Conservation (phyloP, 2,113 vertebrate genomes). For the Pantherophis guttatus region DNA sequence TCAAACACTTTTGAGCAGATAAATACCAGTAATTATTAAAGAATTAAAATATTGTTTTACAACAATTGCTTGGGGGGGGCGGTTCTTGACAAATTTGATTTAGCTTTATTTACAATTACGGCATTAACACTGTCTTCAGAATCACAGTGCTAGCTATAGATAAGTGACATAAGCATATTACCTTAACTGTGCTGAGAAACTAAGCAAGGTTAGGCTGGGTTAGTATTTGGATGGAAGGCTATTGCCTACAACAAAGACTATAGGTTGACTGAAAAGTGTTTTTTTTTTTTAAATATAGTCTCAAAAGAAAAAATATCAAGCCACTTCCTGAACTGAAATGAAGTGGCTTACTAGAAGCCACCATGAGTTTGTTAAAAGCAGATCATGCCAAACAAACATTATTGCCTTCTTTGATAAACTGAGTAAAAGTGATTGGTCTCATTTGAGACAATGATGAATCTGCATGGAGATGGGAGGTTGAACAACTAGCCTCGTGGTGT, state of each 20-base stretch:
- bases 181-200: not conserved
- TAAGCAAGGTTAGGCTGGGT: not conserved
- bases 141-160: not conserved
- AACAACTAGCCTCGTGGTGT: no score
- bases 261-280: not conserved
- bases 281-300: not conserved
- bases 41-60: constrained; percentile 36
- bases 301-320: not conserved
- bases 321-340: not conserved
- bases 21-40: constrained; percentile 18
- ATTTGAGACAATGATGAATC: no score
- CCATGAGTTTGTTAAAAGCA: no score
- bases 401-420: no score
- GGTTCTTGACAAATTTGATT: not conserved
- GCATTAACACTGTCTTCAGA: not conserved
- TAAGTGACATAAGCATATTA: not conserved
- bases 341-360: not conserved
- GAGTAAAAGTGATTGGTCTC: no score
- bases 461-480: no score
- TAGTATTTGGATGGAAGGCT: not conserved
- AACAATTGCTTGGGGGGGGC: not conserved
- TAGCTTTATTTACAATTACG: not conserved
- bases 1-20: constrained; percentile 6
- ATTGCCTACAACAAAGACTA: not conserved
- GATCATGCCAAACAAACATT: no score